These are phyloP conservation scores for Sturnus vulgaris DNA, from an alignment of 2,113 vertebrate species.

Conservation along the genomic window DNA sequence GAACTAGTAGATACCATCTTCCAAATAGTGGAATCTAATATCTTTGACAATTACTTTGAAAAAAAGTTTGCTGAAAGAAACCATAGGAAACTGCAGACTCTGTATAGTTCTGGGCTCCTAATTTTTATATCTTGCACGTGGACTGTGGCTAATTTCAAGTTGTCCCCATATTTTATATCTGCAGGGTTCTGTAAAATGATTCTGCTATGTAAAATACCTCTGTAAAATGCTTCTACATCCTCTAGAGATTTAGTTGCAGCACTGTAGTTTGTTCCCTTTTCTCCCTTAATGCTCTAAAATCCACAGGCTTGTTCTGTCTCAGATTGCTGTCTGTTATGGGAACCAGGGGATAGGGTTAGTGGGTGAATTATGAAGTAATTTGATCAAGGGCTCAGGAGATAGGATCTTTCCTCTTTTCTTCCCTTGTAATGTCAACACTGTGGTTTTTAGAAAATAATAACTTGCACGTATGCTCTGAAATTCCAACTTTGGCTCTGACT, in stretches of 20 bases:
- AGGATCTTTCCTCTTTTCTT: constrained; percentile 27
- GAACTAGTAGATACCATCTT: constrained; percentile 33
- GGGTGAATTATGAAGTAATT: constrained; percentile 40
- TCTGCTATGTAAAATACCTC: not conserved
- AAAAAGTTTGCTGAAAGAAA: not conserved
- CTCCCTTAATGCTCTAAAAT: not conserved
- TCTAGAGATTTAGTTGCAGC: not conserved
- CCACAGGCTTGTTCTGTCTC: not conserved
- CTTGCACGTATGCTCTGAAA: not conserved
- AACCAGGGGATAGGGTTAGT: not conserved
- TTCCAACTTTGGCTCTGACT: constrained; percentile 9
- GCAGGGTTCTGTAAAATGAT: not conserved
- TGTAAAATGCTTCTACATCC: not conserved
- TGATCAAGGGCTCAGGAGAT: constrained; percentile 32
- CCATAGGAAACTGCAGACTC: not conserved
- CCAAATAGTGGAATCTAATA: not conserved
- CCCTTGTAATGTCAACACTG: constrained; percentile 50
- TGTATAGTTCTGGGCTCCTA: not conserved
- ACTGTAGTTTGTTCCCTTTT: not conserved
- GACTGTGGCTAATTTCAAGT: not conserved
- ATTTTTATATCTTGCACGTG: not conserved
- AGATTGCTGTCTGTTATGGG: not conserved
- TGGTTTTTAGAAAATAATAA: constrained; percentile 45
- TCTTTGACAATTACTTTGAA: not conserved
- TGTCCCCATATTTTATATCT: not conserved